Percentiles rank a stretch among this genome's conserved stretches.
Conservation (phyloP, 2,113 vertebrate genomes). For the Gracilinanus agilis region DNA sequence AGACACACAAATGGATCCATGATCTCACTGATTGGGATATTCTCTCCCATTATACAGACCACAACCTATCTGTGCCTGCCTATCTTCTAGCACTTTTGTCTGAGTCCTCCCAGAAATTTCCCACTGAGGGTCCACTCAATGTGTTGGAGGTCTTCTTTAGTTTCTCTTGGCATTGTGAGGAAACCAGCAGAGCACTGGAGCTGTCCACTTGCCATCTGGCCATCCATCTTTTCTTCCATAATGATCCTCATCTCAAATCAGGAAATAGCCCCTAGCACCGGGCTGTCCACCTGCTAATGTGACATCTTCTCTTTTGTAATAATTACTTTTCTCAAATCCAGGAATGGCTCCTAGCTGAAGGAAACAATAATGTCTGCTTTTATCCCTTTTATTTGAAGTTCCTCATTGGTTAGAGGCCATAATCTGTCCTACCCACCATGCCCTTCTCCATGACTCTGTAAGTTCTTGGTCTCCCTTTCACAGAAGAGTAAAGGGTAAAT, state of each 20-base stretch:
- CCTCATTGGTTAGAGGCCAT: not conserved
- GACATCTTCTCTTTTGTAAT: not conserved
- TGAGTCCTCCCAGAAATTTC: not conserved
- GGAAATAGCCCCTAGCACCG: no score
- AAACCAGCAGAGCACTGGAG: not conserved
- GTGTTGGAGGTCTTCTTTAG: not conserved
- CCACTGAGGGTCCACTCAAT: not conserved
- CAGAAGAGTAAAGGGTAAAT: not conserved
- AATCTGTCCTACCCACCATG: not conserved
- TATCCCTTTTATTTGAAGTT: not conserved
- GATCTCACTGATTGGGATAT: not conserved
- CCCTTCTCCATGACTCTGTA: not conserved
- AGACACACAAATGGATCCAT: not conserved
- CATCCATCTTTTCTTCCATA: no score
- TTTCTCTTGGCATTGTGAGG: not conserved
- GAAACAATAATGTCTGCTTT: not conserved
- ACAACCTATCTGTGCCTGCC: not conserved
- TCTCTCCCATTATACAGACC: not conserved
- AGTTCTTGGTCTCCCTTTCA: not conserved
- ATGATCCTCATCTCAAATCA: no score
- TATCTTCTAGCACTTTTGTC: not conserved
- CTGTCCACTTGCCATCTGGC: no score
- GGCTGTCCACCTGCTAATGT: not conserved
- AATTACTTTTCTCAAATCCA: not conserved
- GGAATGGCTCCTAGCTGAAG: not conserved